Evolutionary conservation across 2,797 vertebrate genomes (phyloP).

Genomic region (Psittacula echo): DNA sequence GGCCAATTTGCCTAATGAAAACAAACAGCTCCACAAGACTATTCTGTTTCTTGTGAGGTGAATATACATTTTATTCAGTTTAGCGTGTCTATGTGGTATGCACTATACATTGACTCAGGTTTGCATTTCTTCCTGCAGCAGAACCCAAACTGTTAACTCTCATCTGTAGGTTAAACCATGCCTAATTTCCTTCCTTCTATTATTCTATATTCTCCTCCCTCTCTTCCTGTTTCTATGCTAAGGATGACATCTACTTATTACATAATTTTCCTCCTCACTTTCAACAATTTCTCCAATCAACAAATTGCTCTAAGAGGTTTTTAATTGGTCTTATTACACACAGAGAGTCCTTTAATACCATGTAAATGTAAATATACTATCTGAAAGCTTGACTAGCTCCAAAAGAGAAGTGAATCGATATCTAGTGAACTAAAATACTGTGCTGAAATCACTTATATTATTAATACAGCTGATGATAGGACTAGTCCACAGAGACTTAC

Average conservation of each 20-base stretch:
- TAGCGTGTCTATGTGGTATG: neutral
- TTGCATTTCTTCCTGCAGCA: neutral
- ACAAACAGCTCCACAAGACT: neutral
- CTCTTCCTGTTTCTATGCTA: constrained; percentile 43
- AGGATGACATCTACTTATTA: neutral
- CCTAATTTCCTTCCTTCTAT: constrained; percentile 58
- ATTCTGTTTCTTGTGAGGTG: neutral
- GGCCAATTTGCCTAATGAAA: neutral
- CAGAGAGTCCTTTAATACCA: neutral
- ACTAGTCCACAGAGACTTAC: neutral
- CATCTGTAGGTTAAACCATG: neutral
- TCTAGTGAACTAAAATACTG: neutral
- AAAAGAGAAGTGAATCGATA: neutral
- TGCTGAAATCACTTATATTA: neutral
- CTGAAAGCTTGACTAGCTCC: neutral
- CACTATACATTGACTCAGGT: neutral
- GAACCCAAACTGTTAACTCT: constrained; percentile 19
- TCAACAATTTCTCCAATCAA: neutral
- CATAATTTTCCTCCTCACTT: neutral
- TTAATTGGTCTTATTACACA: neutral
- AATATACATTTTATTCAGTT: neutral
- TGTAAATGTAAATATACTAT: neutral
- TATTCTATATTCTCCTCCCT: constrained; percentile 35
- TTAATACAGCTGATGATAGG: neutral
- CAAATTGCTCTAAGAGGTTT: neutral